Percentiles rank a stretch among this genome's conserved stretches.
Conservation (phyloP, 2,888 invertebrate genomes). For the Cactoblastis cactorum region DNA sequence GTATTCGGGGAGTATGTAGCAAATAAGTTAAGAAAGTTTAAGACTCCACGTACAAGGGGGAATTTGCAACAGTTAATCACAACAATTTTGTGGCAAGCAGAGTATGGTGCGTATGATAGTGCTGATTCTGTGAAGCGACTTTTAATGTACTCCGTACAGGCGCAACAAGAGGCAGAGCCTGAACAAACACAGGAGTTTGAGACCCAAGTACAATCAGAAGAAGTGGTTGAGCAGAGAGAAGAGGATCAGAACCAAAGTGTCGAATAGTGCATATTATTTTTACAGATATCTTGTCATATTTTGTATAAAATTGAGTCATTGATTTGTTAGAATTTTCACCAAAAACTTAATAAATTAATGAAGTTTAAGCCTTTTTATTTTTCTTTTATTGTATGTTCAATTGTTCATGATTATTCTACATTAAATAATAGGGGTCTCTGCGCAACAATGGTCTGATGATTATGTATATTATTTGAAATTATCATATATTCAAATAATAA, state of each 20-base stretch:
- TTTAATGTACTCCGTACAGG: constrained; percentile 47
- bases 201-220: constrained; percentile 20
- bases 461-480: too few relatives aligned
- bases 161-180: constrained; percentile 27
- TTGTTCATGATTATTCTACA: too few relatives aligned
- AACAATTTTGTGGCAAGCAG: constrained; percentile 69
- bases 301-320: neutral
- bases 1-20: constrained; percentile 70
- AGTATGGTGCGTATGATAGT: constrained; percentile 63
- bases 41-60: constrained; percentile 48
- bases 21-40: constrained; percentile 62
- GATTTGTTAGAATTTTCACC: neutral
- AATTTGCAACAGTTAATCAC: constrained; percentile 69
- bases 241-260: constrained; percentile 27
- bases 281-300: neutral
- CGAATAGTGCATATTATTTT: constrained; percentile 15
- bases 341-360: neutral
- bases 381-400: too few relatives aligned
- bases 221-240: constrained; percentile 26
- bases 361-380: neutral
- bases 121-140: constrained; percentile 62
- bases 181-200: constrained; percentile 8
- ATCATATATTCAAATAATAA: too few relatives aligned
- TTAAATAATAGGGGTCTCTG: too few relatives aligned
- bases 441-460: too few relatives aligned